Base-by-base conservation (phyloP, 2,797 vertebrate genomes). In the Hydrophis major region DNA sequence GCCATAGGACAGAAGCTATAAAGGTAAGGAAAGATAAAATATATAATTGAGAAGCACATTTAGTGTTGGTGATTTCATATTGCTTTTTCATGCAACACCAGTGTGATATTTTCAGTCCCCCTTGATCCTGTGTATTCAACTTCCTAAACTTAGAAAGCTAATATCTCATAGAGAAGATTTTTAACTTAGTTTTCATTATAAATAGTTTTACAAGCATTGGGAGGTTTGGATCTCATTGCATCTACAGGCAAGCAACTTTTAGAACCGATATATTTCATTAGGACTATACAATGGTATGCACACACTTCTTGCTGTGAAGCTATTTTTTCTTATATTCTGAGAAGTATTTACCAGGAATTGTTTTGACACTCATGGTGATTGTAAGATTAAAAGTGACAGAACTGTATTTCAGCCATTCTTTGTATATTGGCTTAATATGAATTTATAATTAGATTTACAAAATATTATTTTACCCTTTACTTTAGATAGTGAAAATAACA, bases 1-100 rank as follows among this genome's bases (percentile, higher is more conserved):
- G 0, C 89, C 92, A 96, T 92, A 96, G 83, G 94, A 78, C 66
- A 2, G 89, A 37, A 1, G 91, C 66, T 86, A 86, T 93, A 61
- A 95, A 63, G 96, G 97, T 97, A 97, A 25, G 90, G 1, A 59
- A 90, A 4, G 28, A 88, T 37, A 12, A 37, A 63, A 4, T 93
- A 88, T 83, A 37, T 89, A 18, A 74, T 22, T 10, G 4, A 7
- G 4, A 47, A 20, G 3, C 89, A 25, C 18, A 0, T 93, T 87
- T 94, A 89, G 14, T 3, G 13, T 87, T 27, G n/a, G 16, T 57
- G 50, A n/a, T n/a, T 28, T 20, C 25, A 28, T 7, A 22, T 32
- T 86, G 59, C 56, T 14, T 25, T 42, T 37, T 90, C 50, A 66
- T 55, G 25, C 27, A 8, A 60, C 37, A 14, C 63, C 16, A 66